Evolutionary conservation across 2,888 invertebrate genomes (phyloP), one percentile per base, ranked within the genome.

Genomic region (Scaptomyza polygonia): DNA sequence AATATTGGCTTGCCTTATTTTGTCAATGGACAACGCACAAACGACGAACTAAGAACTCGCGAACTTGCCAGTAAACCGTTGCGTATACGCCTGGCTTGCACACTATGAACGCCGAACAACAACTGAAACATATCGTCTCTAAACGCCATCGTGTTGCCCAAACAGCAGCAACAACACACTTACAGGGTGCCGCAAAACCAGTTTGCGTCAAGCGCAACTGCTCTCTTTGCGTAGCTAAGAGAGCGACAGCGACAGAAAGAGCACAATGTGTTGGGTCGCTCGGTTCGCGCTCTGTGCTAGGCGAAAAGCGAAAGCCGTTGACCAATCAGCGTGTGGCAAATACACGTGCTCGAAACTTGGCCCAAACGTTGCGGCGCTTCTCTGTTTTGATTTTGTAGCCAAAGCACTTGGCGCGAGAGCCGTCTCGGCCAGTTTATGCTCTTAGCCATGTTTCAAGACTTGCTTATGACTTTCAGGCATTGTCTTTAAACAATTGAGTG

Each of bases 61-160:
- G 49, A n/a, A n/a, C n/a, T 21, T 66, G 56, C 14, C 53, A 39
- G 45, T 65, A 42, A 65, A 62, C 54, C 71, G 67, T 76, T 58
- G 59, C 81, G 82, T 69, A 77, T 72, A 83, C 83, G 80, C 69
- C 78, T 68, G 65, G 56, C 65, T 73, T 85, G 77, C 66, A 67
- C 79, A 64, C 77, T 57, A 69, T 54, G 83, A 87, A 87, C 86
- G 80, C 69, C 84, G 83, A 87, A 85, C 69, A 86, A 79, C 67
- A 83, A 87, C 88, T 84, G 87, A 68, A 61, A 21, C 43, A 42
- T 42, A n/a, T 45, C 39, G 45, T 47, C 43, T 42, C 45, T 47
- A 30, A 5, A 44, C 25, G 58, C 34, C 29, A 18, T 57, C 72
- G 56, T 25, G 18, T 30, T 44, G 45, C 39, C 27, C 32, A 55